phyloP scores from a whole-genome alignment of 2,113 vertebrate genomes.

The Sitta europaea region DNA sequence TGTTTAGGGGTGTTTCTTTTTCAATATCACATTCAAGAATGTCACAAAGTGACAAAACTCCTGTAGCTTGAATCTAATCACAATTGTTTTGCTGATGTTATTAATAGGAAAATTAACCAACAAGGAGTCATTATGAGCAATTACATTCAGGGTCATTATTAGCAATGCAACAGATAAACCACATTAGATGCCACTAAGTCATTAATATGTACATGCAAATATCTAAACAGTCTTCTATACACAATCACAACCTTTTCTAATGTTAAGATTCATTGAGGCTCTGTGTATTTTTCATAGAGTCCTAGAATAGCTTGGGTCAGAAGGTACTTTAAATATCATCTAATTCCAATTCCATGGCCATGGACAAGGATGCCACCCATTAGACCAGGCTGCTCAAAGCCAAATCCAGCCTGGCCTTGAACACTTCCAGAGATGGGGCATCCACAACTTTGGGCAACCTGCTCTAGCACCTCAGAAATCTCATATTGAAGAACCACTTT shows the following conservation, averaged over 20 bases:
- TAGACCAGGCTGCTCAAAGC: neutral
- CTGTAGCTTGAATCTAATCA: accelerated
- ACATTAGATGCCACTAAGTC: neutral
- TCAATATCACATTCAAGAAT: neutral
- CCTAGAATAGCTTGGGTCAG: neutral
- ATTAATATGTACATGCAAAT: neutral
- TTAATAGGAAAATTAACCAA: neutral
- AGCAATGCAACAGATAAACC: neutral
- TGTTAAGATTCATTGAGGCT: neutral
- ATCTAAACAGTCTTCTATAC: neutral
- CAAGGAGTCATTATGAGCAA: neutral
- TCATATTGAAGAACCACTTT: neutral
- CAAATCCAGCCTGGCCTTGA: neutral
- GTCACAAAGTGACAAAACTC: neutral
- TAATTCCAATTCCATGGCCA: neutral
- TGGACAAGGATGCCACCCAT: neutral
- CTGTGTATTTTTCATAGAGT: neutral
- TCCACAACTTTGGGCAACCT: neutral
- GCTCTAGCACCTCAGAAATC: neutral
- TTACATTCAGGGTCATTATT: neutral
- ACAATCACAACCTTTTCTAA: neutral
- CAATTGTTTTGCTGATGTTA: neutral
- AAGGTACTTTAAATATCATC: neutral
- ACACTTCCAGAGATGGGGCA: neutral
- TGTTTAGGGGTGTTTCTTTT: neutral